Percentiles rank a stretch among this genome's conserved stretches.
These are phyloP conservation scores for Anabas testudineus DNA, from an alignment of 2,797 vertebrate genomes.

Conservation along the genomic window DNA sequence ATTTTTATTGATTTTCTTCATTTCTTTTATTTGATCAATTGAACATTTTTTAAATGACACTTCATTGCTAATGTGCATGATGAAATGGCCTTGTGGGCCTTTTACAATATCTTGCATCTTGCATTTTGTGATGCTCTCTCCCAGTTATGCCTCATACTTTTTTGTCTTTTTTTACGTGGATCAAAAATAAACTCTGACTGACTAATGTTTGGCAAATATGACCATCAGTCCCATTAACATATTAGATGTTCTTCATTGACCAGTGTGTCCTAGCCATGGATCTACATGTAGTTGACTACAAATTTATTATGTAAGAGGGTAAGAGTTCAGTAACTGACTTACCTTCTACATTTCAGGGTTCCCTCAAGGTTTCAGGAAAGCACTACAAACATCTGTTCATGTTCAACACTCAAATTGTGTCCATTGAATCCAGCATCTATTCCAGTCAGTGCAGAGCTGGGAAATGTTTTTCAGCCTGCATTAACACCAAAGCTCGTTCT, in stretches of 20 bases:
- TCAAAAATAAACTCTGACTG: conserved; percentile 69
- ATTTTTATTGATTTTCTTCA: conserved; percentile 84
- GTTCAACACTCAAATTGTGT: conserved; percentile 69
- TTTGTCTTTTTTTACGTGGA: conserved; percentile 44
- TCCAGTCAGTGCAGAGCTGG: conserved; percentile 76
- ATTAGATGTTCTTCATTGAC: conserved; percentile 53
- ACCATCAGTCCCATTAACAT: conserved; percentile 77
- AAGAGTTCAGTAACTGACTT: conserved; percentile 66
- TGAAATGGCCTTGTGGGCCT: conserved; percentile 71
- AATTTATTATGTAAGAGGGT: conserved; percentile 55
- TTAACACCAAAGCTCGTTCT: conserved; percentile 55
- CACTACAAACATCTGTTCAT: conserved; percentile 64
- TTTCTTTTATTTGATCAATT: conserved; percentile 79
- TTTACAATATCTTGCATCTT: conserved; percentile 53
- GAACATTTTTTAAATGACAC: conserved; percentile 71
- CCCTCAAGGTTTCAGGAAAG: conserved; percentile 64
- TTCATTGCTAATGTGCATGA: conserved; percentile 80
- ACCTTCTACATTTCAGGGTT: conserved; percentile 70
- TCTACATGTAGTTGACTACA: conserved; percentile 31
- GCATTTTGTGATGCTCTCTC: conserved; percentile 65
- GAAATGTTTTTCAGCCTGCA: conserved; percentile 77
- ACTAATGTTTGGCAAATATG: conserved; percentile 83
- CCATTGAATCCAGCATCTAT: conserved; percentile 68
- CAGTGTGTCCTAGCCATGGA: conserved; percentile 35
- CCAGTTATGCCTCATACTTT: conserved; percentile 55